Evolutionary conservation across 2,113 vertebrate genomes (phyloP), one percentile per base, ranked within the genome.

Genomic region (Nannospalax galili): DNA sequence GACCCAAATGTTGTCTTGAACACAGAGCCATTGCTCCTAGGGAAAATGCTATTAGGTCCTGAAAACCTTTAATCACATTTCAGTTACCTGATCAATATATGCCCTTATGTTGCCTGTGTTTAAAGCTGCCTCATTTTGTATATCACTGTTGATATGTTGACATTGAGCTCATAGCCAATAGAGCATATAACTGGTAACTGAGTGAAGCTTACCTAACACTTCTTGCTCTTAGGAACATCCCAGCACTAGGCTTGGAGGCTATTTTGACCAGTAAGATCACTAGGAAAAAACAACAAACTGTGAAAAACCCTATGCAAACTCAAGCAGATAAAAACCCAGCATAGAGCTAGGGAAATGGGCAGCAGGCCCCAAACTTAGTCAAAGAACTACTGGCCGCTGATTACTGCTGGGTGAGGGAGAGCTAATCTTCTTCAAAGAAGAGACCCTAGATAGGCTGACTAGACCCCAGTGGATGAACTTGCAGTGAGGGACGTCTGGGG

Each of bases 221-320:
- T 20, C 20, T 48, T 7, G 22, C 45, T n/a, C 58, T 72, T 24
- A 7, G 73, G 26, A 77, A 16, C 30, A 26, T 0, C 0, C 22
- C 19, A 40, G 24, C 35, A 52, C 7, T 22, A 37, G 10, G 3
- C 32, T 35, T 48, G 10, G 24, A 12, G 24, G 40, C n/a, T 78
- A 12, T 24, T n/a, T 74, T 19, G 69, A 65, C 52, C 42, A 16
- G 56, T 1, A 12, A 65, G 37, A 3, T 22, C 81, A 74, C 58
- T 37, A 20, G 11, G n/a, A 67, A 48, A 28, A 81, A 52, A 48
- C 60, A 45, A 24, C 74, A 70, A 52, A 52, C 6, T 52, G 48
- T 52, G 48, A 11, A 52, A 52, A 52, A 52, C 48, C 16, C 62
- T n/a, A n/a, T n/a, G n/a, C 24, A 24, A 64, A 24, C 62, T 64